phyloP scores from a whole-genome alignment of 2,113 vertebrate genomes.

The Lota lota region DNA sequence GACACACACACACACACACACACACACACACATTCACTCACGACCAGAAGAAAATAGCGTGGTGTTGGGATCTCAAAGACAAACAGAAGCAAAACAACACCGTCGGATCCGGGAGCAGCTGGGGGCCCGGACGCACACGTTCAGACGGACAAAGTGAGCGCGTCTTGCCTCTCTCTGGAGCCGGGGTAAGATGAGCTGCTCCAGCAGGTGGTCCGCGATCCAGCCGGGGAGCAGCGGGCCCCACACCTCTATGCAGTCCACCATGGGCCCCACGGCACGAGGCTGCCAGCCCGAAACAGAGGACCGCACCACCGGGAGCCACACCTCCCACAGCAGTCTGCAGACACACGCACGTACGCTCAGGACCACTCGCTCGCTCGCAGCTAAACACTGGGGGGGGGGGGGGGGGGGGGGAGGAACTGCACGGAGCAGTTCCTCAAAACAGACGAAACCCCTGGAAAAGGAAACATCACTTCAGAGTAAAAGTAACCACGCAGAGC shows the following conservation, averaged over 20 bases:
- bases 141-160: background rate
- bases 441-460: background rate
- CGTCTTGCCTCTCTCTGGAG: slow-evolving; percentile 88
- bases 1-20: too few relatives aligned
- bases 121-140: too few relatives aligned
- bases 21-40: too few relatives aligned
- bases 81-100: too few relatives aligned
- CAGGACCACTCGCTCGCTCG: background rate
- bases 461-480: too few relatives aligned
- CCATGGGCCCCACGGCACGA: slow-evolving; percentile 87
- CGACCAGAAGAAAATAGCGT: too few relatives aligned
- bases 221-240: slow-evolving; percentile 84
- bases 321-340: slow-evolving; percentile 94
- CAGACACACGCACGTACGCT: slow-evolving; percentile 15
- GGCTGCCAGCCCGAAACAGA: slow-evolving; percentile 88
- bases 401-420: too few relatives aligned
- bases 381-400: background rate
- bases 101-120: too few relatives aligned
- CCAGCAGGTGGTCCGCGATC: slow-evolving; percentile 90
- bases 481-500: too few relatives aligned
- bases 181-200: slow-evolving; percentile 93
- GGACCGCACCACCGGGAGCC: slow-evolving; percentile 86
- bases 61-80: too few relatives aligned
- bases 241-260: slow-evolving; percentile 94
- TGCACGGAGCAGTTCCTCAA: too few relatives aligned